Evolutionary conservation across 2,888 invertebrate species (phyloP).

Genomic region (Tetropium fuscum): DNA sequence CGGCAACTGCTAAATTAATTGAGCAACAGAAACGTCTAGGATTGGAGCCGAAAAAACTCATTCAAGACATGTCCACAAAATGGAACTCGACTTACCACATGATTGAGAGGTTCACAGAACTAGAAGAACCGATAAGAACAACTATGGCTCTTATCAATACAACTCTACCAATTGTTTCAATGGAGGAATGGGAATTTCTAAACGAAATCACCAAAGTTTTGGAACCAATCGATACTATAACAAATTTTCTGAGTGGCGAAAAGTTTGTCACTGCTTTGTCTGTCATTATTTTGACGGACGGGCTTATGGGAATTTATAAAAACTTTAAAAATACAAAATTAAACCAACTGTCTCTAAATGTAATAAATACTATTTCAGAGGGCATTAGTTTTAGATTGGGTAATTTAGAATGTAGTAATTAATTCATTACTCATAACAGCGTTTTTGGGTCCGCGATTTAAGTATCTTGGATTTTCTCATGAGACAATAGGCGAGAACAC

Average conservation of each 20-base stretch:
- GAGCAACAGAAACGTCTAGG: constrained; percentile 9
- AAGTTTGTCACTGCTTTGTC: constrained; percentile 40
- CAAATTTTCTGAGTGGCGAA: constrained; percentile 40
- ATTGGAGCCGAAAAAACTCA: constrained; percentile 27
- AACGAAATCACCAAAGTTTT: constrained; percentile 37
- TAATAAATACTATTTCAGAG: background rate
- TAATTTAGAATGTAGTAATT: constrained; percentile 36
- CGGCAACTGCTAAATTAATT: constrained; percentile 15
- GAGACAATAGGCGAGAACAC: constrained; percentile 1
- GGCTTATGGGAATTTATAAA: constrained; percentile 8
- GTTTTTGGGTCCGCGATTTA: constrained; percentile 43
- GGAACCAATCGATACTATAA: constrained; percentile 42
- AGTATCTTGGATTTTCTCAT: constrained; percentile 38
- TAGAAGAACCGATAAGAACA: constrained; percentile 31
- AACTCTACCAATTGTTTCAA: constrained; percentile 9
- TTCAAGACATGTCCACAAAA: constrained; percentile 35
- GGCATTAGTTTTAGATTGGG: constrained; percentile 25
- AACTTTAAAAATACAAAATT: constrained; percentile 26
- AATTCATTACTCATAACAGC: constrained; percentile 34
- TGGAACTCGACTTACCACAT: constrained; percentile 45
- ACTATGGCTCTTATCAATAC: constrained; percentile 31
- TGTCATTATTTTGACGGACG: constrained; percentile 38
- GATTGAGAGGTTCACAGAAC: constrained; percentile 35
- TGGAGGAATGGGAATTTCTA: constrained; percentile 43
- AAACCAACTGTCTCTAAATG: background rate